Percentiles rank a stretch among this genome's conserved stretches.
Conservation (phyloP, 1,140 invertebrate genomes). For the Hyles euphorbiae region DNA sequence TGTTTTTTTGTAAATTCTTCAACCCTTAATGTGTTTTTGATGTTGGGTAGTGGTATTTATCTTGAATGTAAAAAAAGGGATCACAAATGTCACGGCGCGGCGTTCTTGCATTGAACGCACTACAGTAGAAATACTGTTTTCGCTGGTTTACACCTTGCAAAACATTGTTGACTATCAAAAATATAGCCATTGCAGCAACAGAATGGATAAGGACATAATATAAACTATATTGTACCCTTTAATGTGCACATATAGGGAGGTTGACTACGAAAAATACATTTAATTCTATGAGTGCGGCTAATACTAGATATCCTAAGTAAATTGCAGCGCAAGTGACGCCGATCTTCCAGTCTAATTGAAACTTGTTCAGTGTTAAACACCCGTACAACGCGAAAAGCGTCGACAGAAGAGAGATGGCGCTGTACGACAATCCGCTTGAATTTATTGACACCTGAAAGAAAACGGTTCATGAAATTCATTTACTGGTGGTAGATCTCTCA, state of each 20-base stretch:
- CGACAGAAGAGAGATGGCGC: conserved; percentile 86
- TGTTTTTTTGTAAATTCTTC: no score
- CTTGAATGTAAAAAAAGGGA: no score
- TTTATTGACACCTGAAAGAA: conserved; percentile 78
- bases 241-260: conserved; percentile 82
- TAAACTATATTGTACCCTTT: neutral
- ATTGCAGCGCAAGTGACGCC: conserved; percentile 86
- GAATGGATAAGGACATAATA: no score
- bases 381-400: conserved; percentile 86
- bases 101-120: no score
- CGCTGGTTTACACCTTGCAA: no score
- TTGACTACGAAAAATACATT: conserved; percentile 92
- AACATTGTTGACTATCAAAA: no score
- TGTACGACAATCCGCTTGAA: conserved; percentile 88
- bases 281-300: conserved; percentile 89
- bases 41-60: no score
- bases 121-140: no score
- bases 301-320: conserved; percentile 85
- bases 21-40: no score
- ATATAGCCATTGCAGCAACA: no score
- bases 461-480: neutral
- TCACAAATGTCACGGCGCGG: no score
- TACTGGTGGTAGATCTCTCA: no score
- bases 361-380: conserved; percentile 85
- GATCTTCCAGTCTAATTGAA: conserved; percentile 85